Evolutionary conservation across 2,888 invertebrate species (phyloP), one percentile per base, ranked within the genome.

Genomic region (Zelleria hepariella): DNA sequence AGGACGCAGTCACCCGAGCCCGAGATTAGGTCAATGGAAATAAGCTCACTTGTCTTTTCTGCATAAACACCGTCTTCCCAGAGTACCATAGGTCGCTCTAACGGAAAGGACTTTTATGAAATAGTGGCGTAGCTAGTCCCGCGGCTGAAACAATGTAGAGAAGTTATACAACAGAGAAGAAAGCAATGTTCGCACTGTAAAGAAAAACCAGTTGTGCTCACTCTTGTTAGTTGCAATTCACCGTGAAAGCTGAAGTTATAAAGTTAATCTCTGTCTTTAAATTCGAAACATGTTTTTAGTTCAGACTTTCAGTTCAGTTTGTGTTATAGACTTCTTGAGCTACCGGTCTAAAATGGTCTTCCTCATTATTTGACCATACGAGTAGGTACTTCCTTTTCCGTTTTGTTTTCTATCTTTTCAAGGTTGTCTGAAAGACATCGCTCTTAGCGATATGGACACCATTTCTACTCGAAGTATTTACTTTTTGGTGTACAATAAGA

Each of bases 11-110:
- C 51, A 20, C 23, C 51, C 20, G 70, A 77, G 78, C 23, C 51
- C 20, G 70, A 77, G 78, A 78, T 78, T 78, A 78, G 70, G 71
- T 75, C 76, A 77, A 77, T 73, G 72, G 77, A 78, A 80, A 80
- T 74, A 76, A 71, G 77, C 65, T 49, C 26, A 65, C 68, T 67
- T 73, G 73, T 78, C 76, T 75, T 70, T 72, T 67, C 74, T 71
- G 70, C 63, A 70, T 72, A 70, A 71, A 68, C 65, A 68, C 59
- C 62, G 67, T 69, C 68, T 63, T 66, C 51, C 8, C 20, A 21
- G 21, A 10, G 20, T 20, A 21, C 51, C 51, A 51, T 21, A 23
- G 51, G 21, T 51, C 20, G 20, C 51, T 20, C 8, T 15, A 10
- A 21, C 23, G 56, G 59, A 60, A 65, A 59, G 58, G 56, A 53